Evolutionary conservation across 2,113 vertebrate species (phyloP), one percentile per base, ranked within the genome.

Genomic region (Apodemus sylvaticus): DNA sequence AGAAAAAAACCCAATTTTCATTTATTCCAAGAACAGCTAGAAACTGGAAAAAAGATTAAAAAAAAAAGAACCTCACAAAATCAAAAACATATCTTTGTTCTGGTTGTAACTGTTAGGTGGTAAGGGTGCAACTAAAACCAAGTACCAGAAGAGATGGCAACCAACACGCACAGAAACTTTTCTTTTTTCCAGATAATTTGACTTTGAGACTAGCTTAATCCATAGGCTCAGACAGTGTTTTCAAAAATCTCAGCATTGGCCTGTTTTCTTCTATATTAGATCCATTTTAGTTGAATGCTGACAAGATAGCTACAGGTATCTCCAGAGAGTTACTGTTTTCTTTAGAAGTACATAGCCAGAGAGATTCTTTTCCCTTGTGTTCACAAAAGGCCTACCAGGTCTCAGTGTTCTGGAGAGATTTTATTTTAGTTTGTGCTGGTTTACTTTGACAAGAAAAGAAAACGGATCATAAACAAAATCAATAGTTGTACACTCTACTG

Each of bases 401-500:
- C 51, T 92, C 77, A 92, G 39, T 88, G 53, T 62, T 48, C 55
- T 88, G 39, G 20, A 48, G 42, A 7, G 39, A 31, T 60, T 88
- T 83, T 14, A 9, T 0, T 51, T 77, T 68, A 14, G 70, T 31
- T 71, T 58, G 14, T 74, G 36, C 71, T 55, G 3, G 29, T n/a
- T 51, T 39, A 16, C 42, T 89, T 74, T 62, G 74, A 58, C 53
- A 93, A 79, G 55, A 60, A 66, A 66, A 90, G 48, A 86, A 93
- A 94, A 66, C n/a, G 2, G n/a, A 86, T 73, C 1, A 10, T 11
- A 64, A 5, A 39, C n/a, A 16, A 96, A 68, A 53, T 74, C 22
- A 17, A 62, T 29, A 48, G 45, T 48, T 3, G 16, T 24, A 0
- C 3, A 9, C 14, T 62, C 0, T 14, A 39, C 17, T 24, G 20